A percentile compares a stretch with the other conserved stretches of the same genome.
Conservation (phyloP, 2,888 invertebrate genomes). For the Hemaris fuciformis region DNA sequence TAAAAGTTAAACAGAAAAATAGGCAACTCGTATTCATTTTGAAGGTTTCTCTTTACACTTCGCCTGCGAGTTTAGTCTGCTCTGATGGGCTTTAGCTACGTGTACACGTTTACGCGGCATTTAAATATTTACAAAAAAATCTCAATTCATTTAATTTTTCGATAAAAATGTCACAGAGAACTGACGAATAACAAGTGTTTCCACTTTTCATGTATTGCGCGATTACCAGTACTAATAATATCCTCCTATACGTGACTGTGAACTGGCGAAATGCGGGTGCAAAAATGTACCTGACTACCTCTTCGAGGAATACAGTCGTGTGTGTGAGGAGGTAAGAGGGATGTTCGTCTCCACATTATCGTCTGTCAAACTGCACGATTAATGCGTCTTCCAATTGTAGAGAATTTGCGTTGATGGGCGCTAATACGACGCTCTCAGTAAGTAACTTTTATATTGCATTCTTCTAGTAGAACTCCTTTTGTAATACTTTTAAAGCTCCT, state of each 20-base stretch:
- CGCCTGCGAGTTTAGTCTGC: background rate
- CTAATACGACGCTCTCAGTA: background rate
- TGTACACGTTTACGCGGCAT: background rate
- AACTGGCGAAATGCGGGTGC: too few relatives aligned
- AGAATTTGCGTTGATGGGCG: background rate
- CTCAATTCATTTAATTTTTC: too few relatives aligned
- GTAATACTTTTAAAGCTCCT: too few relatives aligned
- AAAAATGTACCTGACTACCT: background rate
- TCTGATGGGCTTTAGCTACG: background rate
- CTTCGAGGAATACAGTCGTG: background rate
- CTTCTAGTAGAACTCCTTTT: background rate
- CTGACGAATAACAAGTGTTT: too few relatives aligned
- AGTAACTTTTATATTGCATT: background rate
- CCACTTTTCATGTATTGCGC: too few relatives aligned
- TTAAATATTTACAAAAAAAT: background rate
- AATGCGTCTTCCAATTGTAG: constrained; percentile 3
- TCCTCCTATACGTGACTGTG: too few relatives aligned
- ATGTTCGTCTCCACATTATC: constrained; percentile 28
- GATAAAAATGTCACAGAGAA: too few relatives aligned
- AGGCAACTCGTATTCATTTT: constrained; percentile 5
- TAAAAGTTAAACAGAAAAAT: constrained; percentile 9
- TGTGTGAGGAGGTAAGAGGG: background rate
- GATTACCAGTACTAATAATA: too few relatives aligned
- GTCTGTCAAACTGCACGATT: constrained; percentile 25
- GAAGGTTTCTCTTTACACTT: background rate